Conservation (phyloP, 2,888 invertebrate genomes). For the Antheraea yamamai region DNA sequence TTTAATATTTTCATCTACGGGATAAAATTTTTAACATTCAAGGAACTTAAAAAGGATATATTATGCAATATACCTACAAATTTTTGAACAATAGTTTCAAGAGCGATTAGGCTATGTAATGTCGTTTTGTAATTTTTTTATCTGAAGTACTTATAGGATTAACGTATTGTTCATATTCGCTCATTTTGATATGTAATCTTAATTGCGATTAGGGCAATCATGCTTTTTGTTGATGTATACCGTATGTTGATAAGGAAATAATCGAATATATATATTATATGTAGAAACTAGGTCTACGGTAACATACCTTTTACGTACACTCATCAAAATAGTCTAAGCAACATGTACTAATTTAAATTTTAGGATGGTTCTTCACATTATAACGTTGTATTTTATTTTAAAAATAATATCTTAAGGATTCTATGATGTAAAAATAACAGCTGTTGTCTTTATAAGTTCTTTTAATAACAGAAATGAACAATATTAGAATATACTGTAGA, state of each 20-base stretch:
- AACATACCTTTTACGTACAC: not conserved
- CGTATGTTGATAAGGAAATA: not conserved
- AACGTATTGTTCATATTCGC: conserved; percentile 11
- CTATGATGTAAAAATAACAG: too few relatives aligned
- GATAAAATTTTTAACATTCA: too few relatives aligned
- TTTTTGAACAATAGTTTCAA: not conserved
- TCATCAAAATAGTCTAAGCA: too few relatives aligned
- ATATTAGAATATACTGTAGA: too few relatives aligned
- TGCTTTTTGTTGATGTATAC: conserved; percentile 11
- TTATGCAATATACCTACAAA: not conserved
- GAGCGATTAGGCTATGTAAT: not conserved
- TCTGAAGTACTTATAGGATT: conserved; percentile 2
- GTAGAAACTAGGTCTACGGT: not conserved
- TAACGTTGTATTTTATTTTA: too few relatives aligned
- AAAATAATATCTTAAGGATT: too few relatives aligned
- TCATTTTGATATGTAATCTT: not conserved
- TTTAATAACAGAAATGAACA: too few relatives aligned
- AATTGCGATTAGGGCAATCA: conserved; percentile 16
- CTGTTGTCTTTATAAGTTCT: too few relatives aligned
- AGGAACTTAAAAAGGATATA: not conserved
- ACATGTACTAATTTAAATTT: too few relatives aligned
- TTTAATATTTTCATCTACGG: too few relatives aligned
- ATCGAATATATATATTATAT: not conserved
- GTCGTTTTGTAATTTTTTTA: not conserved
- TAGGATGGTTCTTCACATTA: too few relatives aligned